Evolutionary conservation across 2,888 invertebrate species (phyloP).

Genomic region (Hypselothyrea guttata): DNA sequence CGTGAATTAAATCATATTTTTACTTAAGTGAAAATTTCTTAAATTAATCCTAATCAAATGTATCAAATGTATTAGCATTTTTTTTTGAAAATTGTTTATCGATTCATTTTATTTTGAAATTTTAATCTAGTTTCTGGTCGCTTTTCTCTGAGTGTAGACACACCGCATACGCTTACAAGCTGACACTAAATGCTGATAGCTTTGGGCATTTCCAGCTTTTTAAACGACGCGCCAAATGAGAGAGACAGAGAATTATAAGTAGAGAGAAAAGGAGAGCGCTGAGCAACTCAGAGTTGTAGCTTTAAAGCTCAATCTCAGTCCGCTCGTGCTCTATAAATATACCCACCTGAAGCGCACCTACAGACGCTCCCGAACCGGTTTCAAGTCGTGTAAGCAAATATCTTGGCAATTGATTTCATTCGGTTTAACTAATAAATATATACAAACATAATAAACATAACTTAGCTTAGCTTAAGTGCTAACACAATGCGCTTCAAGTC

Average conservation of each 20-base stretch:
- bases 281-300: conserved; percentile 4
- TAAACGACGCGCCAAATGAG: conserved; percentile 1
- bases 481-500: neutral
- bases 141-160: neutral
- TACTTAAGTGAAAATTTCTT: no score
- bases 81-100: no score
- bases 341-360: conserved; percentile 31
- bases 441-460: no score
- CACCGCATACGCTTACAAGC: no score
- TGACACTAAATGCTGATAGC: conserved; percentile 6
- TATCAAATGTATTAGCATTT: no score
- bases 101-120: no score
- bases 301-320: neutral
- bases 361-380: conserved; percentile 48
- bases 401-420: conserved; percentile 29
- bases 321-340: conserved; percentile 43
- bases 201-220: conserved; percentile 8
- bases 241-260: conserved; percentile 2
- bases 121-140: no score
- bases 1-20: no score
- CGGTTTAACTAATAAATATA: conserved; percentile 13
- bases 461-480: neutral
- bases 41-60: no score
- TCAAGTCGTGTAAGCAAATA: conserved; percentile 4
- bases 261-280: neutral